Evolutionary conservation across 2,888 invertebrate genomes (phyloP).

Genomic region (Desoria tigrina): DNA sequence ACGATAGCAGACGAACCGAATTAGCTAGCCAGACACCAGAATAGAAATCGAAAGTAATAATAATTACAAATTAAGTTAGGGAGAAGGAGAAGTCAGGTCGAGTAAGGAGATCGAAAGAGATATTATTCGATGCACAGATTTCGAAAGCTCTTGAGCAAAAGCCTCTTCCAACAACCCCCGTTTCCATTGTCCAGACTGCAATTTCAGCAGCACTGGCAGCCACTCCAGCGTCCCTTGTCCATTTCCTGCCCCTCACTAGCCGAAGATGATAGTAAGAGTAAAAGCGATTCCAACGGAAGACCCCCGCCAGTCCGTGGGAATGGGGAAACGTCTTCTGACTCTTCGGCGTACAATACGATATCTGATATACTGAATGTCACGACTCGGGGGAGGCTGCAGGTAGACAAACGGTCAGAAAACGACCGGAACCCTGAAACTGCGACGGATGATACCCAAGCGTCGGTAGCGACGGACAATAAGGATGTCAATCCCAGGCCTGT

Average conservation of each 20-base stretch:
- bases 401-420: conserved; percentile 7
- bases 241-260: conserved; percentile 11
- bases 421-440: background rate
- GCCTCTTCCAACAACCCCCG: conserved; percentile 13
- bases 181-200: background rate
- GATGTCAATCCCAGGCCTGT: conserved; percentile 23
- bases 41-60: too few species aligned
- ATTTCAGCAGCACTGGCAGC: background rate
- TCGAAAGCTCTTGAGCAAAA: conserved; percentile 11
- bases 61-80: too few species aligned
- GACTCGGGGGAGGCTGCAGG: conserved; percentile 14
- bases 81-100: too few species aligned
- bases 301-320: background rate
- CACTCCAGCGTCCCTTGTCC: conserved; percentile 10
- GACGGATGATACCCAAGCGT: background rate
- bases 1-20: too few species aligned
- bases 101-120: too few species aligned
- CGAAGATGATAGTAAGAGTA: background rate
- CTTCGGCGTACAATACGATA: conserved; percentile 26
- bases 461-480: conserved; percentile 13
- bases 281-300: background rate
- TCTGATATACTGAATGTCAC: conserved; percentile 39
- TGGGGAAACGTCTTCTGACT: conserved; percentile 1
- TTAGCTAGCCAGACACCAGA: too few species aligned
- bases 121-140: conserved; percentile 20